Conservation (phyloP, 2,113 vertebrate species). For the Cettia cetti region DNA sequence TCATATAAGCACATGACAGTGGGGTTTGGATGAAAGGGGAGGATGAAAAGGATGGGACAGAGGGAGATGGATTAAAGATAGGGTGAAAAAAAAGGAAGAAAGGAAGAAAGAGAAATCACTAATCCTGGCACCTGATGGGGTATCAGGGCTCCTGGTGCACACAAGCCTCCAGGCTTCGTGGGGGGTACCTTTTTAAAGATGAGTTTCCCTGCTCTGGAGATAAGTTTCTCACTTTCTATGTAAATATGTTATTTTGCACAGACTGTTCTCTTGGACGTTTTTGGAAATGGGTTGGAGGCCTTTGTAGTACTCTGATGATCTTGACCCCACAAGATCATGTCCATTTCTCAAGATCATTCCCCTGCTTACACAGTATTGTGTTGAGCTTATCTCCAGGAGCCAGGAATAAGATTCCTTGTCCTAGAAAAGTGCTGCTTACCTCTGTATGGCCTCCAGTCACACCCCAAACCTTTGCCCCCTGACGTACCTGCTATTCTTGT, state of each 20-base stretch:
- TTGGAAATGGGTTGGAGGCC: background rate
- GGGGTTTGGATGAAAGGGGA: background rate
- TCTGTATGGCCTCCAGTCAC: background rate
- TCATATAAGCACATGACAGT: rapidly evolving
- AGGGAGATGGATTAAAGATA: background rate
- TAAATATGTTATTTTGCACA: background rate
- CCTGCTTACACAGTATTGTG: background rate
- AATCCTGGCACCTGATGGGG: background rate
- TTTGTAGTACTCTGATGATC: background rate
- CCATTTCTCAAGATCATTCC: background rate
- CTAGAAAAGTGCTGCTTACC: background rate
- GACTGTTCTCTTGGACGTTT: background rate
- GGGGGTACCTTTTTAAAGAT: background rate
- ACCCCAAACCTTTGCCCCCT: rapidly evolving
- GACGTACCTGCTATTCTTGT: background rate
- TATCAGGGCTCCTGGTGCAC: rapidly evolving
- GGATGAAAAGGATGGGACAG: background rate
- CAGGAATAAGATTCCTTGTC: background rate
- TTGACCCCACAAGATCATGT: background rate
- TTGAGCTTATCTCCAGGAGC: background rate
- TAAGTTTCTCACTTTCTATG: background rate
- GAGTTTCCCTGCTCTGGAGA: background rate
- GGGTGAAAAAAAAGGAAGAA: background rate
- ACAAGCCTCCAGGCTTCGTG: background rate
- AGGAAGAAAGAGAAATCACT: background rate